phyloP scores from a whole-genome alignment of 2,888 invertebrate genomes.

The Brachyptera putata region DNA sequence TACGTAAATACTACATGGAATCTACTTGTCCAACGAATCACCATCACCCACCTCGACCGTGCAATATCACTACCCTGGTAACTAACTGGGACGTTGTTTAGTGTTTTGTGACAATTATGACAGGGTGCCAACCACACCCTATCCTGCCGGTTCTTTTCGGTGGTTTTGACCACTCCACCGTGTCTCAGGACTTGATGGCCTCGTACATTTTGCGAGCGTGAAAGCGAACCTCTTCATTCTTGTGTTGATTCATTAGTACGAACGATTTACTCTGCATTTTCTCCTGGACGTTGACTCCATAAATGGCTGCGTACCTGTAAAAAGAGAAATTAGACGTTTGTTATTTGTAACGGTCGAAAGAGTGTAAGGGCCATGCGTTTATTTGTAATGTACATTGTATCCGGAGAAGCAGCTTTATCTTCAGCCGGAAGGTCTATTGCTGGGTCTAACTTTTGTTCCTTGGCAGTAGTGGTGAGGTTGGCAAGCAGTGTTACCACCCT shows the following conservation, averaged over 20 bases:
- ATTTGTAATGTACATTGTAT: conserved; percentile 46
- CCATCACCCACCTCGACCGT: no score
- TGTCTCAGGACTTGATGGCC: conserved; percentile 38
- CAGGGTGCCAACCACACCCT: conserved; percentile 27
- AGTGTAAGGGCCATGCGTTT: neutral
- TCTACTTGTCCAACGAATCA: no score
- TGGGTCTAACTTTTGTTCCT: conserved; percentile 44
- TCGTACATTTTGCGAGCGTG: conserved; percentile 42
- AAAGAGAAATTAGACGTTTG: no score
- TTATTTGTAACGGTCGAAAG: conserved; percentile 20
- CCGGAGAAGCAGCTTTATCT: conserved; percentile 52
- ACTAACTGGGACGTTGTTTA: no score
- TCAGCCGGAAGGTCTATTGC: conserved; percentile 47
- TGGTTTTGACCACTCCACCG: conserved; percentile 22
- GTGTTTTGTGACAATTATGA: conserved; percentile 32
- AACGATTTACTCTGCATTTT: conserved; percentile 42
- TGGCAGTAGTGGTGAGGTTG: conserved; percentile 47
- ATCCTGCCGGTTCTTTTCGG: conserved; percentile 8
- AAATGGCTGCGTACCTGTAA: conserved; percentile 46
- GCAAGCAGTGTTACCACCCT: conserved; percentile 50
- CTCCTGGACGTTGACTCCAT: conserved; percentile 44
- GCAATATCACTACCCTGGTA: no score
- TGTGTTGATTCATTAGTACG: conserved; percentile 42
- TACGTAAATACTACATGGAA: no score
- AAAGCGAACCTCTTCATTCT: conserved; percentile 43